Percentiles rank a stretch among this genome's conserved stretches.
phyloP scores from a whole-genome alignment of 2,113 vertebrate species.

The Potamarius usumacintae region DNA sequence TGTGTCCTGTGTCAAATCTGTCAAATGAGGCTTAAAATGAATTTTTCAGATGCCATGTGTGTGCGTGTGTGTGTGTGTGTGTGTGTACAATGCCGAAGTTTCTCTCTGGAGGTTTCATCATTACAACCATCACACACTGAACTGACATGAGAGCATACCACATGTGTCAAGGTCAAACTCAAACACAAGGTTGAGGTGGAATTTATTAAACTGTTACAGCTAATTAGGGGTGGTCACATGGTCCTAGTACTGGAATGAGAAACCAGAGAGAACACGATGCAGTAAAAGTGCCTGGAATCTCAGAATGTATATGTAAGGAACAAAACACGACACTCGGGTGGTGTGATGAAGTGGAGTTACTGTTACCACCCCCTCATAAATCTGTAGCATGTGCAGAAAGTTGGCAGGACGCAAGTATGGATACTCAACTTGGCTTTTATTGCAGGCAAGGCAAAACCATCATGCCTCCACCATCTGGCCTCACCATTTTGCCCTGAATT shows the following conservation, averaged over 20 bases:
- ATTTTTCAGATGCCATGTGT: constrained; percentile 8
- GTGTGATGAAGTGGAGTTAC: not conserved
- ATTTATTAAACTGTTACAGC: not conserved
- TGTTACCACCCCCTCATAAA: not conserved
- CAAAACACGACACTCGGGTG: not conserved
- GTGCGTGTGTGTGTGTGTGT: not conserved
- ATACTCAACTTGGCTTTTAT: not conserved
- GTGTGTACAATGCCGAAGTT: not conserved
- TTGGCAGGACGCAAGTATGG: not conserved
- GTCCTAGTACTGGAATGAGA: not conserved
- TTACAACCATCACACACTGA: not conserved
- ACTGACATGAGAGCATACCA: not conserved
- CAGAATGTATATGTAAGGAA: not conserved
- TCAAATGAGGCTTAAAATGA: constrained; percentile 31
- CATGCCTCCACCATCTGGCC: not conserved
- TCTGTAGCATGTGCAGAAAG: not conserved
- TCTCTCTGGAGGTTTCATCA: not conserved
- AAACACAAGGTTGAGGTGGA: not conserved
- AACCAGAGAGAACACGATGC: not conserved
- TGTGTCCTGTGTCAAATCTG: constrained; percentile 8
- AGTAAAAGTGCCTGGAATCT: not conserved
- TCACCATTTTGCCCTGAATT: not conserved
- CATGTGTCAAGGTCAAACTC: not conserved
- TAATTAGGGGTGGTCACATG: not conserved
- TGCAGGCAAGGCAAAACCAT: no score